These are phyloP conservation scores for Amazona finschi DNA, from an alignment of 2,797 vertebrate genomes.

Conservation along the genomic window DNA sequence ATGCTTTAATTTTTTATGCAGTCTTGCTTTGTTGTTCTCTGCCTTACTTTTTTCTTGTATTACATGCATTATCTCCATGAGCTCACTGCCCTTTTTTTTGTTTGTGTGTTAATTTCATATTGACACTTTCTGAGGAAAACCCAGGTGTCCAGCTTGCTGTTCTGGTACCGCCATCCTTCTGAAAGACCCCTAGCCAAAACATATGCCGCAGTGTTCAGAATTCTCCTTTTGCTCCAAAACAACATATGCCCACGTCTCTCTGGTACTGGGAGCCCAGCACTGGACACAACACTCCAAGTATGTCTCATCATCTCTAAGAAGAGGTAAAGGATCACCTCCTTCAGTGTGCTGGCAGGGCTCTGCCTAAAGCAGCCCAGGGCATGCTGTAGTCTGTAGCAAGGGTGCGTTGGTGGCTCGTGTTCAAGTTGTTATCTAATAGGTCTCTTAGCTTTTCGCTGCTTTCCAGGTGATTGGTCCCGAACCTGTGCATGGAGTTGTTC, in stretches of 20 bases:
- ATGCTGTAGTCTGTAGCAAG: not conserved
- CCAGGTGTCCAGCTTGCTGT: not conserved
- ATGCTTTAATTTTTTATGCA: not conserved
- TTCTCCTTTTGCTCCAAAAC: not conserved
- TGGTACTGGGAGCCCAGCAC: not conserved
- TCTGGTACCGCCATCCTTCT: not conserved
- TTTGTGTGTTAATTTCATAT: not conserved
- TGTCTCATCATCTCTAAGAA: not conserved
- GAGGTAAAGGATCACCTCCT: not conserved
- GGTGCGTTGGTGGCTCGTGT: rapidly evolving
- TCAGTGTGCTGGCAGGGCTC: not conserved
- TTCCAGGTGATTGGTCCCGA: not conserved
- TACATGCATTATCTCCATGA: not conserved
- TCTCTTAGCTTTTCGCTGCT: not conserved
- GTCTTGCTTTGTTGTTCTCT: not conserved
- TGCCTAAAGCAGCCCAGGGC: not conserved
- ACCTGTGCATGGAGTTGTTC: not conserved
- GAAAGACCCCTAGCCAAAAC: not conserved
- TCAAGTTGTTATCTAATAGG: not conserved
- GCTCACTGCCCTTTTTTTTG: not conserved
- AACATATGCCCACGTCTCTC: rapidly evolving
- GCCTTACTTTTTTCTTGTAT: not conserved
- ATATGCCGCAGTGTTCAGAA: not conserved
- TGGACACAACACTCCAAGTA: rapidly evolving
- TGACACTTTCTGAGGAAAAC: not conserved